phyloP scores from a whole-genome alignment of 2,797 vertebrate genomes.

The Falco naumanni region DNA sequence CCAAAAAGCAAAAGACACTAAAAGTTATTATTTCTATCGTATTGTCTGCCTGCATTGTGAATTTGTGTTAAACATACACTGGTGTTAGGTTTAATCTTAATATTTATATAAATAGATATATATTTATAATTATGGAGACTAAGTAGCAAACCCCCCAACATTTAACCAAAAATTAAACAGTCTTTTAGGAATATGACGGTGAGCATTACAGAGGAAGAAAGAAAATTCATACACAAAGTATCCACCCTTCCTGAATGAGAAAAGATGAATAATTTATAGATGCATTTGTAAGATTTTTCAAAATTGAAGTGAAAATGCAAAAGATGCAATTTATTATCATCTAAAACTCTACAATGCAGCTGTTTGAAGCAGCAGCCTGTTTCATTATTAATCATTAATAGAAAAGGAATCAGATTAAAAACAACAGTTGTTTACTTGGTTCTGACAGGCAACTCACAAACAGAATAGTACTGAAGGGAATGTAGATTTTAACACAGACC shows the following conservation, averaged over 20 bases:
- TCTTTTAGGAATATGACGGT: not conserved
- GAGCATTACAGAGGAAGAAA: not conserved
- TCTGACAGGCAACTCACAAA: not conserved
- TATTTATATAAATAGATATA: not conserved
- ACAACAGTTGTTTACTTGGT: not conserved
- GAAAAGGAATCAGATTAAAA: conserved; percentile 35
- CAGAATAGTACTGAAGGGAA: not conserved
- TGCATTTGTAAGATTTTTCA: not conserved
- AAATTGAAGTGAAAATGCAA: conserved; percentile 38
- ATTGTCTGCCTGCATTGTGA: not conserved
- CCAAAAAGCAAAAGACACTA: conserved; percentile 60
- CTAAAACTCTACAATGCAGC: not conserved
- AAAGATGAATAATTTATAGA: conserved; percentile 23
- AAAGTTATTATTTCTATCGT: conserved; percentile 14
- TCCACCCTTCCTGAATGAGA: not conserved
- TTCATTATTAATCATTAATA: conserved; percentile 60
- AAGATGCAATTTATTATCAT: conserved; percentile 9
- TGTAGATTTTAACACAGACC: not conserved
- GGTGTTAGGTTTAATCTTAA: not conserved
- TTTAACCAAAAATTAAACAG: not conserved
- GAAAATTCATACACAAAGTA: not conserved
- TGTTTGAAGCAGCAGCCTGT: not conserved
- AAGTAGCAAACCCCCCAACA: not conserved
- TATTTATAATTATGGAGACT: not conserved
- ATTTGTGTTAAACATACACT: not conserved